These are phyloP conservation scores for Macrobrachium nipponense DNA, from an alignment of 1,140 invertebrate species.

Conservation along the genomic window DNA sequence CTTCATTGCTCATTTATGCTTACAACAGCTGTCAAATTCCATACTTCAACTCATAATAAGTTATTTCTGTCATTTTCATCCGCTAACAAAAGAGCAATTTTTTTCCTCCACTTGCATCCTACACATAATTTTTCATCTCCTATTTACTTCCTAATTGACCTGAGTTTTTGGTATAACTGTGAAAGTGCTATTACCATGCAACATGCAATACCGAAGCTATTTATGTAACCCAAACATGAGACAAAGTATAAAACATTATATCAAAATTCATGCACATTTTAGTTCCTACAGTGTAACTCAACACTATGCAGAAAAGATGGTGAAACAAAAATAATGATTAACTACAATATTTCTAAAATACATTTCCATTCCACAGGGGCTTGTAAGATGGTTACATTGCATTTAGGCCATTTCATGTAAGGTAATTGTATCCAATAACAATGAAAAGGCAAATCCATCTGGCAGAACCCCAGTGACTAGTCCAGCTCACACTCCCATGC, in stretches of 20 bases:
- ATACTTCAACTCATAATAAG: too few species aligned
- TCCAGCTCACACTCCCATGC: conserved; percentile 58
- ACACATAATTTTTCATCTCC: not conserved
- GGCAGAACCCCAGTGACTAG: conserved; percentile 42
- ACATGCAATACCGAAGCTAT: conserved; percentile 51
- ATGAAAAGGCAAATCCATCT: conserved; percentile 38
- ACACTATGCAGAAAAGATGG: conserved; percentile 56
- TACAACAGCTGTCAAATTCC: too few species aligned
- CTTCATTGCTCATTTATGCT: too few species aligned
- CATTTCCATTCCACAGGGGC: conserved; percentile 57
- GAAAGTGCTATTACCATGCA: conserved; percentile 56
- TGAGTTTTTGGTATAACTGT: conserved; percentile 59
- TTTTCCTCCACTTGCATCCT: too few species aligned
- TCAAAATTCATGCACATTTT: conserved; percentile 50
- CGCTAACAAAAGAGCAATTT: too few species aligned
- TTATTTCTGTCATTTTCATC: too few species aligned
- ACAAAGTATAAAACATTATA: conserved; percentile 46
- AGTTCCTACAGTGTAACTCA: conserved; percentile 48
- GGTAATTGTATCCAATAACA: conserved; percentile 8
- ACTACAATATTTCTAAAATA: conserved; percentile 45
- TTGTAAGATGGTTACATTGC: conserved; percentile 38
- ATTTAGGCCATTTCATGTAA: not conserved
- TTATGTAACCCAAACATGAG: conserved; percentile 43
- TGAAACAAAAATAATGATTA: conserved; percentile 53
- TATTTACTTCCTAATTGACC: conserved; percentile 48